phyloP scores from a whole-genome alignment of 2,888 invertebrate genomes.

The Caprella mutica region DNA sequence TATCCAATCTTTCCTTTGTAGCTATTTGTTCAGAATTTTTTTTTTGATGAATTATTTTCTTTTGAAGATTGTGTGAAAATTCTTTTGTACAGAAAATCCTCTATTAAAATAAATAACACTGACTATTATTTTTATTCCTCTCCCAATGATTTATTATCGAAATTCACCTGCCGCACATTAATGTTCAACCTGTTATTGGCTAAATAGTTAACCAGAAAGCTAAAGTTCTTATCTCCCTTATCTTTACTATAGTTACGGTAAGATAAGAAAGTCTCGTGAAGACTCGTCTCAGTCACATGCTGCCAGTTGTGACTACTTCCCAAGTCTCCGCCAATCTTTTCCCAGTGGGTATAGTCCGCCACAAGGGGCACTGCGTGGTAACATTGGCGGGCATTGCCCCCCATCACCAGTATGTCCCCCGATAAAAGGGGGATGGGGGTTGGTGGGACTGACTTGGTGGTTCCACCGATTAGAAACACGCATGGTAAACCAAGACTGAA shows the following conservation, averaged over 20 bases:
- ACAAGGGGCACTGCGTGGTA: conserved; percentile 87
- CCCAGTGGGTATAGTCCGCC: conserved; percentile 21
- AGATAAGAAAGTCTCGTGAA: not conserved
- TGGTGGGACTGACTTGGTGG: conserved; percentile 34
- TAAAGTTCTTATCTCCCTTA: not conserved
- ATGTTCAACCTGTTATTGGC: conserved; percentile 5
- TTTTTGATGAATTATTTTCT: too few species aligned
- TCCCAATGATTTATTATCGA: too few species aligned
- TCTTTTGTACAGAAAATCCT: too few species aligned
- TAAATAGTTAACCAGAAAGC: conserved; percentile 4
- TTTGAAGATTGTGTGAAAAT: too few species aligned
- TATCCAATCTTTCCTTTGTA: too few species aligned
- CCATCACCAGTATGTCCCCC: conserved; percentile 89
- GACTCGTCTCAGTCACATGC: not conserved
- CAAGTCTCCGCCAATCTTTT: not conserved
- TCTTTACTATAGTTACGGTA: too few species aligned
- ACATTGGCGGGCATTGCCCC: conserved; percentile 64
- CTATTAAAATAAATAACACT: too few species aligned
- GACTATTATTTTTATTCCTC: too few species aligned
- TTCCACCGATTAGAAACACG: conserved; percentile 85
- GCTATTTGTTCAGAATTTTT: too few species aligned
- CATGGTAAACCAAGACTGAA: conserved; percentile 87
- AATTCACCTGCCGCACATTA: conserved; percentile 11
- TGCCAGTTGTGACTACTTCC: not conserved
- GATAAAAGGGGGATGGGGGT: conserved; percentile 58